Evolutionary conservation across 1,140 invertebrate genomes (phyloP), one percentile per base, ranked within the genome.

Genomic region (Leptopilina boulardi): DNA sequence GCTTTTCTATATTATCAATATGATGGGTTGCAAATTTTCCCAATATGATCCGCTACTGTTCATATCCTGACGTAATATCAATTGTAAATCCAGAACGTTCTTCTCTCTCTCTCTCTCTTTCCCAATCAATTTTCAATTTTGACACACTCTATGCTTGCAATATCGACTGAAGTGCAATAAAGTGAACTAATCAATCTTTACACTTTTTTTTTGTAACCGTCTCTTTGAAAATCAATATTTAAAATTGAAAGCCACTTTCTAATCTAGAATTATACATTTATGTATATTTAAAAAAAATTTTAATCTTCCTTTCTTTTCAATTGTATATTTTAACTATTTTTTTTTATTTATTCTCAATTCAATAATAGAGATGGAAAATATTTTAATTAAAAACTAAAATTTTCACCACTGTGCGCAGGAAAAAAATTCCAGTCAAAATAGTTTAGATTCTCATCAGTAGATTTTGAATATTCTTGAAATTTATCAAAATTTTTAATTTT

Each of bases 61-160:
- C 56, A 66, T 66, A 21, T 5, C 19, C 21, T 66, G 23, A 15
- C 26, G 10, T 66, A 66, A 66, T 66, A 66, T 66, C 23, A 34
- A 23, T 66, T 66, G 21, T 66, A 30, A 66, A 66, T 30, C 23
- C 15, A 30, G 11, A 34, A 0, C n/a, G 23, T n/a, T 4, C 10
- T 23, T 30, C 59, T 66, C 26, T 66, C 26, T 5, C 13, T 34
- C 13, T 30, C 23, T 23, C 59, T 30, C 26, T 66, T 15, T 26
- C 26, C 11, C 59, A 66, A 66, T 66, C 59, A 66, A 66, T 66
- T 66, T 66, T n/a, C 21, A 66, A 66, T 66, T 66, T 66, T 66
- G 59, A 66, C 59, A 66, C 23, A 30, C 23, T 26, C 23, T 23
- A 66, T 30, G 26, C 59, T 66, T 66, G 59, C 59, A 30, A 66